These are phyloP conservation scores for Reticulitermes lucifugus DNA, from an alignment of 2,888 invertebrate species.

Conservation along the genomic window DNA sequence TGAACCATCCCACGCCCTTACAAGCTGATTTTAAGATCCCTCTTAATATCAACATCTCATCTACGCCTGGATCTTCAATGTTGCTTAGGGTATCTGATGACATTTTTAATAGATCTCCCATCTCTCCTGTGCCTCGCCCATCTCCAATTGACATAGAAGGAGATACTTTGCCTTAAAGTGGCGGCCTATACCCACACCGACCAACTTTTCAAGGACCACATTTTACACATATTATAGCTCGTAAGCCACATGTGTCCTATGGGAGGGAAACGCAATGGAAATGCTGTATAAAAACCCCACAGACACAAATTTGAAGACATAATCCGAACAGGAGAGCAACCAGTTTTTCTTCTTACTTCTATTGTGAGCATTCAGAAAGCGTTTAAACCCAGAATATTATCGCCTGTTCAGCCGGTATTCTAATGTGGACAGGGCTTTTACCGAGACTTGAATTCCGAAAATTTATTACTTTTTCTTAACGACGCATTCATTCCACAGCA, in stretches of 20 bases:
- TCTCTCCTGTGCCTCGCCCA: too few species aligned
- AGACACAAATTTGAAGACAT: not conserved
- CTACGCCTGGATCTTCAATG: too few species aligned
- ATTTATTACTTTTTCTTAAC: too few species aligned
- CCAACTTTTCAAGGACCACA: not conserved
- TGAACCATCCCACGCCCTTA: too few species aligned
- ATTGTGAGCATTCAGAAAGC: constrained; percentile 14
- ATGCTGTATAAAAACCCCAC: not conserved
- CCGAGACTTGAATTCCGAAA: not conserved
- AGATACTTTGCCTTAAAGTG: not conserved
- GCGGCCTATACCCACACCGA: not conserved
- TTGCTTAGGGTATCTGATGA: too few species aligned
- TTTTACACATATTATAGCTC: constrained; percentile 23
- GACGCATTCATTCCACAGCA: too few species aligned
- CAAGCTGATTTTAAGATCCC: too few species aligned
- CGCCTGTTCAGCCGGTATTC: not conserved
- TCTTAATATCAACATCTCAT: too few species aligned
- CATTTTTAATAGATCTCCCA: too few species aligned
- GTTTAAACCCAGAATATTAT: not conserved
- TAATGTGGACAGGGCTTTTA: not conserved
- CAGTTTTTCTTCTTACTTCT: constrained; percentile 5
- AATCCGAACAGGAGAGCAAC: not conserved
- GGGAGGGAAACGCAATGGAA: not conserved
- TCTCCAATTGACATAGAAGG: not conserved
- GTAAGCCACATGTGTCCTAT: constrained; percentile 11